phyloP scores from a whole-genome alignment of 2,888 invertebrate genomes.

The Aphidoletes aphidimyza region DNA sequence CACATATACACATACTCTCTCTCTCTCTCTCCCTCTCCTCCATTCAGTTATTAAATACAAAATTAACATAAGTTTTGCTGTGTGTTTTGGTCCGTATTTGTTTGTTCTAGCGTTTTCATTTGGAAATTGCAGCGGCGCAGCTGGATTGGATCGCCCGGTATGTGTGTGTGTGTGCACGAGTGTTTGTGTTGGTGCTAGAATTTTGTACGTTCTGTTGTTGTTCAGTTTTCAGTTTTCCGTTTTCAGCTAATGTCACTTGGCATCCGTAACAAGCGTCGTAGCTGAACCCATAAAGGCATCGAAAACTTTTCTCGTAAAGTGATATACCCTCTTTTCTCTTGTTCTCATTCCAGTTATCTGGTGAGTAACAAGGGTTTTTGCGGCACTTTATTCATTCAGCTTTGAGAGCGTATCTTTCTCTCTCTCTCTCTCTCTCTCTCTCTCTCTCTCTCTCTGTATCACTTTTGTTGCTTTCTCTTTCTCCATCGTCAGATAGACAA shows the following conservation, averaged over 20 bases:
- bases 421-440: too few species aligned
- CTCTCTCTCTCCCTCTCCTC: too few species aligned
- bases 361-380: neutral
- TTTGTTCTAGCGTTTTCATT: slow-evolving; percentile 10
- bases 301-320: slow-evolving; percentile 44
- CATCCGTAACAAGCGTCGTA: slow-evolving; percentile 31
- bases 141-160: slow-evolving; percentile 17
- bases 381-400: too few species aligned
- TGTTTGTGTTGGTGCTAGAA: too few species aligned
- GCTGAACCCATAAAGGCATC: neutral
- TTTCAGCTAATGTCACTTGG: slow-evolving; percentile 25
- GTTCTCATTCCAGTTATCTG: neutral
- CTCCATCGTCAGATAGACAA: slow-evolving; percentile 17
- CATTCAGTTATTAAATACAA: slow-evolving; percentile 31
- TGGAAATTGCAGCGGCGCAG: slow-evolving; percentile 41
- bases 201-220: too few species aligned
- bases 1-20: too few species aligned
- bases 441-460: neutral
- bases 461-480: neutral
- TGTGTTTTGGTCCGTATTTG: neutral
- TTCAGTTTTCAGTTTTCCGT: too few species aligned
- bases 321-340: neutral
- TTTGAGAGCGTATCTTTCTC: too few species aligned
- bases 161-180: too few species aligned
- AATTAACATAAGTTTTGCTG: slow-evolving; percentile 36